Evolutionary conservation across 2,797 vertebrate genomes (phyloP).

Genomic region (Hippoglossus hippoglossus): DNA sequence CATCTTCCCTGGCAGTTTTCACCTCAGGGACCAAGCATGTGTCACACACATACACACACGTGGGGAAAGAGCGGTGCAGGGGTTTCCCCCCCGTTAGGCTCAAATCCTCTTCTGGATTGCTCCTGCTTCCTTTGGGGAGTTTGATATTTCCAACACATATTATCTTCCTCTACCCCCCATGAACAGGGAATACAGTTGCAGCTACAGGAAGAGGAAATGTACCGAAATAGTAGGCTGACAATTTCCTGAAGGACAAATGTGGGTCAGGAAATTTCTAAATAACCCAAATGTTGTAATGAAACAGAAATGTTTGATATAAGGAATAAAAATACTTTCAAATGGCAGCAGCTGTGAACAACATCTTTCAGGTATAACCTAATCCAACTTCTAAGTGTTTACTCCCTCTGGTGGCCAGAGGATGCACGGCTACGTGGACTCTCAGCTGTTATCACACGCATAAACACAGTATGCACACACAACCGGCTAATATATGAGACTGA

Average conservation of each 20-base stretch:
- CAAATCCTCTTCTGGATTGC: constrained; percentile 61
- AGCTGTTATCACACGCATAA: not conserved
- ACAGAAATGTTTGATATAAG: not conserved
- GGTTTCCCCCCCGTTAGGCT: constrained; percentile 59
- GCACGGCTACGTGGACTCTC: not conserved
- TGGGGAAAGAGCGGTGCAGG: constrained; percentile 46
- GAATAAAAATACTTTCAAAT: not conserved
- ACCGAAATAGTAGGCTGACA: not conserved
- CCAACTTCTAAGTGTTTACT: constrained; percentile 7
- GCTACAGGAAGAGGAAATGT: not conserved
- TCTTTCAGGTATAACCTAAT: not conserved
- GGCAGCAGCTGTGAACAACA: not conserved
- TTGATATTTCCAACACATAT: constrained; percentile 49
- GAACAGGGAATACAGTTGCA: constrained; percentile 12
- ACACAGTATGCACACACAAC: constrained; percentile 14
- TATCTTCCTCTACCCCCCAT: constrained; percentile 3
- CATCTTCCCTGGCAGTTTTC: constrained; percentile 67
- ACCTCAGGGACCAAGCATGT: constrained; percentile 61
- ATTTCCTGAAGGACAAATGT: not conserved
- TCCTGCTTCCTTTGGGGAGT: constrained; percentile 42
- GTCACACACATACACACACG: constrained; percentile 49
- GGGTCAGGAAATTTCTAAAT: not conserved
- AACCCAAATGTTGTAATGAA: not conserved
- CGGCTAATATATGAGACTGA: constrained; percentile 16
- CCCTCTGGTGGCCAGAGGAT: constrained; percentile 59